Evolutionary conservation across 2,888 invertebrate genomes (phyloP), one percentile per base, ranked within the genome.

Genomic region (Pammene aurita): DNA sequence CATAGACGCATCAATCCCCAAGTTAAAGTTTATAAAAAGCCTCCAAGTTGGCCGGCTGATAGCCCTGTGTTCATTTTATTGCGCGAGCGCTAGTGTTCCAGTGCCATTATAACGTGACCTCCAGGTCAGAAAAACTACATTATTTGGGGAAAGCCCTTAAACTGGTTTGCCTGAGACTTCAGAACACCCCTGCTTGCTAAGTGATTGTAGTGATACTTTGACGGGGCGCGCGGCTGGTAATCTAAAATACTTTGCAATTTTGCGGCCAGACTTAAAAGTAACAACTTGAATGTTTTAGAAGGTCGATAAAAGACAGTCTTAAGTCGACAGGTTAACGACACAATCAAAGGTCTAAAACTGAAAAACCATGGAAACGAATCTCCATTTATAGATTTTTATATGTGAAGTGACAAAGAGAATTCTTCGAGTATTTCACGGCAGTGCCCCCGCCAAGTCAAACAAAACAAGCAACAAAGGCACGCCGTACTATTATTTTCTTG

Each of bases 1-100:
- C 77, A 80, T 77, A 78, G 78, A 79, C 75, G 74, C 76, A 79
- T 80, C 77, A 76, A 73, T 80, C 76, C 64, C 62, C 16, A 62
- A 55, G 26, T 26, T 4, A 26, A 26, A 26, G 62, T 63, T 62
- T 63, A 63, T 66, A 72, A 76, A 75, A 73, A 69, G 57, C 56
- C 67, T 41, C 64, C 52, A 71, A 63, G 50, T 71, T 71, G 16
- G 50, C 56, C 62, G 48, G 60, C 60, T 18, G 42, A 26, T 50
- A 18, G 34, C 26, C 14, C 16, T 4, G 35, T 7, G 9, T 50
- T 16, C 16, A 16, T 5, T 11, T 7, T 5, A 34, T 54, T 34
- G 26, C 7, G 5, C 46, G 46, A 16, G 54, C n/a, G 54, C 34
- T 1, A 6, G 13, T 0, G 13, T 34, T 34, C 7, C 7, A 50